Base-by-base conservation (phyloP, 2,888 invertebrate genomes). In the Lepidocyrtinus sp. region DNA sequence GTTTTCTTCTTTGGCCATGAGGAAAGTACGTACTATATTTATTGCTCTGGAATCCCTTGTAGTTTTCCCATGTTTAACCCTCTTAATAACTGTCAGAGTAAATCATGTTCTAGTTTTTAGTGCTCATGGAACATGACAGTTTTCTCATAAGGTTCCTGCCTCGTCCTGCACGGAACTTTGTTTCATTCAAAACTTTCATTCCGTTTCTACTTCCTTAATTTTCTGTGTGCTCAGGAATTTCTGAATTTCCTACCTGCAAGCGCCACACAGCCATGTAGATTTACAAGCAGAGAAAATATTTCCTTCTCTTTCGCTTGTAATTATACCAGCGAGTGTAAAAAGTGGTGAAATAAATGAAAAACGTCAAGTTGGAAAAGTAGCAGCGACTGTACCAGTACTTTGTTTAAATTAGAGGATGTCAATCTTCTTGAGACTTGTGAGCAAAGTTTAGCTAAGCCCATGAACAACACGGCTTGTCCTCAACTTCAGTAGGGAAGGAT, bases 21-120 rank as follows among this genome's bases (percentile, higher is more conserved):
- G 9, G 46, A 45, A 15, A 45, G 46, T 9, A 9, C 15, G 46
- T 12, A 15, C 15, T 45, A 15, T 45, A 45, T 9, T 45, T 45
- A 45, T 12, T 45, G 9, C 15, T 15, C 9, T 63, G n/a, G 9
- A 21, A 17, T 50, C 46, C 27, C 46, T 22, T 36, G 36, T 36
- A 36, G 36, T 36, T 7, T 36, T 36, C 12, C 36, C 12, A 36
- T 36, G 36, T 36, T 73, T 71, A 73, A 50, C 73, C 78, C 78
- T 72, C 73, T 78, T 78, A 78, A 78, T 78, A 78, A 78, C 78
- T 78, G 78, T 78, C 78, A 73, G 78, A 78, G 78, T 78, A 78
- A 78, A 78, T 78, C 78, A 78, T 78, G 77, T 72, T 59, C 22
- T 50, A 27, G 61, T 69, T 50, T 62, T 50, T 55, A 12, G 21